Evolutionary conservation across 2,888 invertebrate genomes (phyloP), one percentile per base, ranked within the genome.

Genomic region (Bombyx huttoni): DNA sequence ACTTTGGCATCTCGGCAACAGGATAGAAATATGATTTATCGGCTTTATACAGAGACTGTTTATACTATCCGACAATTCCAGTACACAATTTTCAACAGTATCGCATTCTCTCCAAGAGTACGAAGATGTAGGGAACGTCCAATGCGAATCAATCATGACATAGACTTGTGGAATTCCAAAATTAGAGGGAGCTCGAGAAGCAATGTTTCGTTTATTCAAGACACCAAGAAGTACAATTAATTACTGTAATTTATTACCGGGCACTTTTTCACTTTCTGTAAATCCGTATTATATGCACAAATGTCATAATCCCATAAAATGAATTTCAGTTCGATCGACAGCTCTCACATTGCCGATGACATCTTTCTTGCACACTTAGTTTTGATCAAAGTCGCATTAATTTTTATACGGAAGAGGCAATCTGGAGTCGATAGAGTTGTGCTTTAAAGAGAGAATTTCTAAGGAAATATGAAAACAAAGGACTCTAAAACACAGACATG

Each of bases 341-440:
- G 82, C 87, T 85, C 88, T 88, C 88, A 88, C 88, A 88, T 87
- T 86, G 86, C 86, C 82, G 77, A 84, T 86, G 87, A 86, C 87
- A 85, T 85, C 79, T 83, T 81, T 81, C 74, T 73, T 67, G 61
- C 64, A 75, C 71, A 71, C 68, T 67, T 69, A 74, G 62, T 63
- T 68, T 63, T 56, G 63, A 69, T 70, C 65, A 60, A 56, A 68
- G 59, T 59, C 57, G 56, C 54, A 62, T 68, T 67, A 62, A 56
- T 65, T 68, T 60, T 65, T 69, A 67, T 58, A 62, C 63, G 62
- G 60, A 64, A 57, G 60, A 65, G 65, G 67, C 62, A 67, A 67
- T 62, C 63, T 56, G 55, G 56, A 58, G 68, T 65, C 56, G 61
- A 62, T 64, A 56, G 63, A 65, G 65, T 72, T 72, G 70, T 66